Percentiles rank a stretch among this genome's conserved stretches.
These are phyloP conservation scores for Drosophila neonasuta DNA, from an alignment of 2,888 invertebrate genomes.

Conservation along the genomic window DNA sequence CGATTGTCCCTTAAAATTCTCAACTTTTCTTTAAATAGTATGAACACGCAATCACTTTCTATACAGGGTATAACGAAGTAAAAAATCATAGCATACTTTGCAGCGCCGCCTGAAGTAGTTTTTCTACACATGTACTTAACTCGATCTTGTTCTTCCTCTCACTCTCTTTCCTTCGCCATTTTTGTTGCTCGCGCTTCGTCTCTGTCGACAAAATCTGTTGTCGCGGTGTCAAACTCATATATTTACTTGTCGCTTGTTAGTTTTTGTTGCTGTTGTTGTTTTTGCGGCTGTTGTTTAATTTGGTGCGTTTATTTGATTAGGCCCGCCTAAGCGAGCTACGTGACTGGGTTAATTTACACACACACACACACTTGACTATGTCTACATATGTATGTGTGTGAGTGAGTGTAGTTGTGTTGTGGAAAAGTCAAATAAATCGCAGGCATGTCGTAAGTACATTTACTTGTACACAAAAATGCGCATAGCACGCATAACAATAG, in stretches of 20 bases:
- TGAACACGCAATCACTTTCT: too few relatives aligned
- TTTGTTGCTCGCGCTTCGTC: background rate
- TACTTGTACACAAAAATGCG: slow-evolving; percentile 62
- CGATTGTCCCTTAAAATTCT: too few relatives aligned
- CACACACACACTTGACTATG: background rate
- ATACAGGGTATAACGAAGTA: slow-evolving; percentile 11
- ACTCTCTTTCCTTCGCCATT: too few relatives aligned
- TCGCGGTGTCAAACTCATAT: slow-evolving; percentile 68
- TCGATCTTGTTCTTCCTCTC: slow-evolving; percentile 12
- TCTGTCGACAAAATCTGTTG: slow-evolving; percentile 43
- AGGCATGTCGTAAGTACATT: slow-evolving; percentile 63
- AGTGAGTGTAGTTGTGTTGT: slow-evolving; percentile 29
- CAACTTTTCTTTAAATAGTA: too few relatives aligned
- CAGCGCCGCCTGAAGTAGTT: slow-evolving; percentile 27
- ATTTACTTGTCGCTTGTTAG: slow-evolving; percentile 61
- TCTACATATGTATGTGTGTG: slow-evolving; percentile 5
- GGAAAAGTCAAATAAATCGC: slow-evolving; percentile 71
- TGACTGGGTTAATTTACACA: slow-evolving; percentile 71
- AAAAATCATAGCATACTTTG: slow-evolving; percentile 39
- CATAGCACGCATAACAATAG: slow-evolving; percentile 69
- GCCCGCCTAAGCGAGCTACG: slow-evolving; percentile 70
- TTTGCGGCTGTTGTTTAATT: slow-evolving; percentile 66
- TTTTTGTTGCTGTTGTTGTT: slow-evolving; percentile 32
- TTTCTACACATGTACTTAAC: slow-evolving; percentile 12
- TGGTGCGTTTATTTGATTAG: slow-evolving; percentile 76